Evolutionary conservation across 2,113 vertebrate genomes (phyloP).

Genomic region (Bambusicola thoracicus): DNA sequence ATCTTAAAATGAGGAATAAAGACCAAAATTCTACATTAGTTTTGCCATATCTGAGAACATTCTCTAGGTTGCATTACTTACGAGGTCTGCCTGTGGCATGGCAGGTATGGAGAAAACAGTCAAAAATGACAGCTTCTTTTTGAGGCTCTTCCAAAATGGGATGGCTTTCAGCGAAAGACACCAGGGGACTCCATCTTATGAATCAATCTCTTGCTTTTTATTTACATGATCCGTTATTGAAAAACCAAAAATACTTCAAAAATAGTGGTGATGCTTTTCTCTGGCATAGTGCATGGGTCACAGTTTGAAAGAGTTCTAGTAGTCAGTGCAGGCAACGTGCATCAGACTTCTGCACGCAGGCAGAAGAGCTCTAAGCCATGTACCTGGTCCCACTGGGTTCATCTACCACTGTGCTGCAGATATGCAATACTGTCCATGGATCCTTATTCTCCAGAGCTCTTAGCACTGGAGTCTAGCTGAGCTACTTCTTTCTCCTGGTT

Average conservation of each 20-base stretch:
- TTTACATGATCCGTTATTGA: neutral
- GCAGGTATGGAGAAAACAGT: neutral
- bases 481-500: neutral
- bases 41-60: neutral
- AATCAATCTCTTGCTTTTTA: neutral
- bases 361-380: neutral
- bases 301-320: neutral
- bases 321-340: neutral
- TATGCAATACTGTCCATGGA: neutral
- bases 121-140: constrained; percentile 8
- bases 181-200: neutral
- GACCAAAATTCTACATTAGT: neutral
- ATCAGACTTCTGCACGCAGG: neutral
- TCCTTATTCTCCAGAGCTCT: neutral
- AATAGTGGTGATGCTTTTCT: neutral
- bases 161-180: neutral
- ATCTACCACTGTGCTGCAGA: neutral
- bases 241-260: neutral
- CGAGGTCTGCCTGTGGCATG: neutral
- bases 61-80: neutral
- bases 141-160: neutral
- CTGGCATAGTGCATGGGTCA: neutral
- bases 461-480: neutral
- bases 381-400: neutral
- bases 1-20: constrained; percentile 13